phyloP scores from a whole-genome alignment of 2,888 invertebrate genomes.

The Ypsolopha scabrella region DNA sequence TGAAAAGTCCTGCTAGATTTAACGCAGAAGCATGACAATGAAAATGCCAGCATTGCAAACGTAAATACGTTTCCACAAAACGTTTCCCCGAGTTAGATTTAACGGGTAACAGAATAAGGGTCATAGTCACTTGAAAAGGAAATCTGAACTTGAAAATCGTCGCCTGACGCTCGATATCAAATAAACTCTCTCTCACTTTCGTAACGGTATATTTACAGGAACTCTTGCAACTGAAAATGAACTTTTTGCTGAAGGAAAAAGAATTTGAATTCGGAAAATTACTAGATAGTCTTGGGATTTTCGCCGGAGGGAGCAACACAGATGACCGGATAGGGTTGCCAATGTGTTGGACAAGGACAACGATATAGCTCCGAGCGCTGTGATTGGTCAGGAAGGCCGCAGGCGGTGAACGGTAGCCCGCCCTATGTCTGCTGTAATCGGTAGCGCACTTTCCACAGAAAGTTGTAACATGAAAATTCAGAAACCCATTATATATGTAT shows the following conservation, averaged over 20 bases:
- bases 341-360: slow-evolving; percentile 33
- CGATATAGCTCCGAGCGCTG: slow-evolving; percentile 67
- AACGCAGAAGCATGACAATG: slow-evolving; percentile 60
- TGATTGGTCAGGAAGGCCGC: slow-evolving; percentile 72
- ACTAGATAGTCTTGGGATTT: slow-evolving; percentile 43
- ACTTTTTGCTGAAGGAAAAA: slow-evolving; percentile 18
- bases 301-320: slow-evolving; percentile 61
- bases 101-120: slow-evolving; percentile 44
- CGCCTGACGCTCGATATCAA: slow-evolving; percentile 70
- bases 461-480: slow-evolving; percentile 19
- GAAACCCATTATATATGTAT: not conserved
- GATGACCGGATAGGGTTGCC: slow-evolving; percentile 37
- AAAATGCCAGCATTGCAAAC: slow-evolving; percentile 66
- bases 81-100: slow-evolving; percentile 39
- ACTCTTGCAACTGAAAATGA: slow-evolving; percentile 22
- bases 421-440: slow-evolving; percentile 70
- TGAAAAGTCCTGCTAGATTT: slow-evolving; percentile 9
- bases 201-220: slow-evolving; percentile 42
- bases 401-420: slow-evolving; percentile 71
- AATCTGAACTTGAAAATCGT: slow-evolving; percentile 71
- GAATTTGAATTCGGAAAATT: not conserved
- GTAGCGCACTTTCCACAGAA: slow-evolving; percentile 40
- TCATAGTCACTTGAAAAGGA: slow-evolving; percentile 47
- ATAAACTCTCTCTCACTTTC: slow-evolving; percentile 47
- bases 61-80: slow-evolving; percentile 58